Evolutionary conservation across 2,113 vertebrate species (phyloP), one percentile per base, ranked within the genome.

Genomic region (Agapornis roseicollis): DNA sequence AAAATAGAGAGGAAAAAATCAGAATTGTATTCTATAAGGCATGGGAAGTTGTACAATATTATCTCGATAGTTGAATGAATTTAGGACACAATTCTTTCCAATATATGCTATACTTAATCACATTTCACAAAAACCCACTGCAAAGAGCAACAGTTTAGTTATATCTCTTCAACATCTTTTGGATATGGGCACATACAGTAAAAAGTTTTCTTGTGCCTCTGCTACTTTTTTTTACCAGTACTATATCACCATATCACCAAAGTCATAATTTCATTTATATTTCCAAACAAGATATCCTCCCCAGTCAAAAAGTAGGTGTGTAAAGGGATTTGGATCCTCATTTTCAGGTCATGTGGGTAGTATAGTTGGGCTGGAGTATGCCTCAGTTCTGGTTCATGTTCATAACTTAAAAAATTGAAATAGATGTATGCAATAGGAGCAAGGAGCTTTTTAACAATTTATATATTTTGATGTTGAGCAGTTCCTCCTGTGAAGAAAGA

Each of bases 371-470:
- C 19, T 90, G 33, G 27, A 88, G 5, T 25, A 41, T 4, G 3
- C 13, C 19, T 71, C 11, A 68, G 28, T 31, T 79, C 13, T 79
- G 31, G 15, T 31, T 27, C 37, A 15, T 15, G 39, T 31, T 82
- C 39, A 39, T 49, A 20, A 78, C 3, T 74, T 27, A 15, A 35
- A 20, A 11, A 22, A 16, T 8, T 55, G 0, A 27, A 23, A 11
- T 23, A 25, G 6, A 56, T n/a, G 2, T 52, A 19, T 85, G 41
- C 14, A 65, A n/a, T 35, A 31, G 3, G 23, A 68, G 61, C 64
- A 83, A 92, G n/a, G 10, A 58, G 4, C 2, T 84, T 90, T 90
- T 70, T 5, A 89, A 73, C 37, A 93, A 65, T 77, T 83, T 85
- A 42, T 69, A 28, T 2, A 24, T 65, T 94, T 64, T 11, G 29